Evolutionary conservation across 2,888 invertebrate species (phyloP).

Genomic region (Altica lythri): DNA sequence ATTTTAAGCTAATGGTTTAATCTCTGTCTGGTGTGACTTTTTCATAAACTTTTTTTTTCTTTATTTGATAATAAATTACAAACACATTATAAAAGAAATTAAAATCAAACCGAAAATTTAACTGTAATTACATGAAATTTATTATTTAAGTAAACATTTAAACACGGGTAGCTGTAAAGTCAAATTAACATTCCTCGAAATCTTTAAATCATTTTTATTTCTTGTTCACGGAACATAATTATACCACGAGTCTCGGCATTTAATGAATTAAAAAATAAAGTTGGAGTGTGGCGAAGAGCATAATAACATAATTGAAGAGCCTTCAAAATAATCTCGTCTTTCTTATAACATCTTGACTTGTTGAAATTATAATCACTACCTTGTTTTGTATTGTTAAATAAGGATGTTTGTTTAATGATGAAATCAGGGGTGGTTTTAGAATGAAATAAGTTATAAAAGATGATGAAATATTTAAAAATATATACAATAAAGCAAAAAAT

Average conservation of each 20-base stretch:
- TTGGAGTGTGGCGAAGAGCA: conserved; percentile 27
- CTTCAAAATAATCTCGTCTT: conserved; percentile 34
- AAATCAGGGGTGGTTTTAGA: conserved; percentile 13
- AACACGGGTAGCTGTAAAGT: too few species aligned
- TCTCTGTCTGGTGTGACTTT: too few species aligned
- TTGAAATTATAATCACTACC: conserved; percentile 35
- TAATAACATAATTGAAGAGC: conserved; percentile 38
- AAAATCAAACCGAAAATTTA: too few species aligned
- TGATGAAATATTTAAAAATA: too few species aligned
- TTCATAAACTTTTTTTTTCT: too few species aligned
- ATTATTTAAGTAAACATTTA: too few species aligned
- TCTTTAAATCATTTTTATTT: conserved; percentile 25
- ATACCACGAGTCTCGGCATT: conserved; percentile 26
- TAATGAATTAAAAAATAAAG: conserved; percentile 24
- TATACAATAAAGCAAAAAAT: too few species aligned
- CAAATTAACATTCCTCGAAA: conserved; percentile 33
- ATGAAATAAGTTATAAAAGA: too few species aligned
- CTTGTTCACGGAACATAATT: conserved; percentile 29
- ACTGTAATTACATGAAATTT: too few species aligned
- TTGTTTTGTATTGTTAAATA: conserved; percentile 24
- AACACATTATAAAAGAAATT: too few species aligned
- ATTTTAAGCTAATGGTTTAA: too few species aligned
- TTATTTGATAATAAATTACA: too few species aligned
- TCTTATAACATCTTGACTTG: conserved; percentile 31
- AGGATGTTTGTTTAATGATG: conserved; percentile 9